Percentiles rank a stretch among this genome's conserved stretches.
Evolutionary conservation across 53 echinoderm and acorn worm genomes (phyloP).

Genomic region (Paracentrotus lividus): DNA sequence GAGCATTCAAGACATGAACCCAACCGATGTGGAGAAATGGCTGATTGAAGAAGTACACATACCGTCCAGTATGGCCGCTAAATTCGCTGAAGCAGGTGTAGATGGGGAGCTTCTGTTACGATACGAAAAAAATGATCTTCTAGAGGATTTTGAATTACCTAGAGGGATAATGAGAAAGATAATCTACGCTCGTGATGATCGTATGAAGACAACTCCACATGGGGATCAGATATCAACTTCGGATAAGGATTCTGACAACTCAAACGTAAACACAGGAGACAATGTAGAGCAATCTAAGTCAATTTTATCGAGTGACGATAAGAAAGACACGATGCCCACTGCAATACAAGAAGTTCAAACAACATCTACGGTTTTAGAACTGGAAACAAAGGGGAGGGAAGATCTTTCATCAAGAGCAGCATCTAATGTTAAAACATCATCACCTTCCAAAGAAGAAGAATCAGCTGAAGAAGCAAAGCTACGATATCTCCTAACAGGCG

Average conservation of each 20-base stretch:
- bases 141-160: constrained; percentile 16
- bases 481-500: constrained; percentile 76
- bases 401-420: background rate
- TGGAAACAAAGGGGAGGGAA: background rate
- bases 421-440: background rate
- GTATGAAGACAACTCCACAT: background rate
- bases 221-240: background rate
- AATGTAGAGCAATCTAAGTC: background rate
- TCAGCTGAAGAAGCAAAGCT: constrained; percentile 69
- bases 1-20: background rate
- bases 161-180: constrained; percentile 33
- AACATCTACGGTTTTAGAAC: background rate
- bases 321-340: background rate
- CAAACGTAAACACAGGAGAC: background rate
- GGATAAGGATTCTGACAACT: background rate
- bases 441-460: constrained; percentile 44
- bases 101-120: constrained; percentile 26
- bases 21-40: background rate
- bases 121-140: constrained; percentile 13
- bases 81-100: constrained; percentile 20
- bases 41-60: background rate
- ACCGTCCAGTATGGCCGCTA: background rate
- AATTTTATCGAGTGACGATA: background rate
- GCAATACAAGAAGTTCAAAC: background rate
- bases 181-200: constrained; percentile 32